A percentile compares a stretch with the other conserved stretches of the same genome.
phyloP scores from a whole-genome alignment of 2,797 vertebrate genomes.

The Mormyrus proboscirostris region DNA sequence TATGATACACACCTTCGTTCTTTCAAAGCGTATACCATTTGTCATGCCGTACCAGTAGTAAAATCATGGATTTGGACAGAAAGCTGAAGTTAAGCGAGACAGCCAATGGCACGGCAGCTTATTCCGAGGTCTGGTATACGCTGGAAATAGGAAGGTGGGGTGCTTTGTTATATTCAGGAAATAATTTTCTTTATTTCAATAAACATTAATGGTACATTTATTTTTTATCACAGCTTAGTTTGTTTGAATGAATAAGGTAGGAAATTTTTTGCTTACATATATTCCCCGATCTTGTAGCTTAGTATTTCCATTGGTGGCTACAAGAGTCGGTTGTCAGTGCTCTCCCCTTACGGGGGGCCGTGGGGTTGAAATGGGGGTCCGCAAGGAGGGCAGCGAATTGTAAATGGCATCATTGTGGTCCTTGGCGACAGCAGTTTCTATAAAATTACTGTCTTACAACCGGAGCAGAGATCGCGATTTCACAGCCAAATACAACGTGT shows the following conservation, averaged over 20 bases:
- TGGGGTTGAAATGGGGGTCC: slow-evolving; percentile 50
- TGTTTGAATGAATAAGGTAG: slow-evolving; percentile 33
- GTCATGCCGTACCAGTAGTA: neutral
- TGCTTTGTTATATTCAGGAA: slow-evolving; percentile 40
- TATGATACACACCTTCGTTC: neutral
- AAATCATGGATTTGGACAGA: neutral
- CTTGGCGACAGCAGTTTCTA: neutral
- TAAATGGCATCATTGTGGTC: slow-evolving; percentile 16
- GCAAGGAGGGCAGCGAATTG: slow-evolving; percentile 46
- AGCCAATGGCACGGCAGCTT: slow-evolving; percentile 54
- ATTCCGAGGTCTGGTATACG: slow-evolving; percentile 43
- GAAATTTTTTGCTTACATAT: neutral
- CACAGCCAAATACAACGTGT: neutral
- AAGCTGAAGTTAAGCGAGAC: slow-evolving; percentile 24
- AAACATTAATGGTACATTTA: neutral
- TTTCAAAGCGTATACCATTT: neutral
- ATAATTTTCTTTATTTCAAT: slow-evolving; percentile 28
- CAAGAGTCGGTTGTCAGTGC: slow-evolving; percentile 64
- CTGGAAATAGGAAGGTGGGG: slow-evolving; percentile 39
- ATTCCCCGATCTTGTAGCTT: neutral
- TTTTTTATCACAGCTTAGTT: neutral
- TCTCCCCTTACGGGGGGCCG: slow-evolving; percentile 61
- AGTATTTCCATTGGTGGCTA: slow-evolving; percentile 24
- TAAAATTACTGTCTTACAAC: neutral
- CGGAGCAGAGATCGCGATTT: neutral